phyloP scores from a whole-genome alignment of 2,797 vertebrate species.

The Myioborus melanocephalus region DNA sequence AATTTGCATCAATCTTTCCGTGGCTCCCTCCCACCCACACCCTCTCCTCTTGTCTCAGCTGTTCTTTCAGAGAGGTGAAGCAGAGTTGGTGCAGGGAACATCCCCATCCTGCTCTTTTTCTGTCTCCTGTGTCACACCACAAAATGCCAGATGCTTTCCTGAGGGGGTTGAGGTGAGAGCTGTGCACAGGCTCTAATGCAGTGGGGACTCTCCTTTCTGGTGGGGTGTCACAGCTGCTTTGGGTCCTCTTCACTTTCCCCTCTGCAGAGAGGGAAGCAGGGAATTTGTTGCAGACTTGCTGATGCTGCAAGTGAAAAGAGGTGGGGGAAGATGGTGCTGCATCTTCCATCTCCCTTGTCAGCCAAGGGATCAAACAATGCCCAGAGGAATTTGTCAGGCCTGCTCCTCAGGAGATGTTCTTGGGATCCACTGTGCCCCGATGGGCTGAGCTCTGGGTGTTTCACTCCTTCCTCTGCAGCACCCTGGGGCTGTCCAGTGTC shows the following conservation, averaged over 20 bases:
- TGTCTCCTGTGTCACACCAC: not conserved
- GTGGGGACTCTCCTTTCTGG: not conserved
- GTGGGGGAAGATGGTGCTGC: not conserved
- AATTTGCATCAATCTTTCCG: slow-evolving; percentile 78
- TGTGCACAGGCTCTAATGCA: not conserved
- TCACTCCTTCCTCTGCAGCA: not conserved
- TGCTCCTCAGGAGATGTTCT: not conserved
- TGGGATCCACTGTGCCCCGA: not conserved
- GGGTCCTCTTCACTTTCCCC: not conserved
- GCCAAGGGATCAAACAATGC: not conserved
- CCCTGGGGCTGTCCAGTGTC: not conserved
- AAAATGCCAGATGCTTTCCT: not conserved
- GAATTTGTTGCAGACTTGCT: not conserved
- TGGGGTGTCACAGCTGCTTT: not conserved
- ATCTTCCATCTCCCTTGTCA: not conserved
- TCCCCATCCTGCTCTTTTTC: not conserved
- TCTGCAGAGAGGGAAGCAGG: not conserved
- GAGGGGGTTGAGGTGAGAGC: not conserved
- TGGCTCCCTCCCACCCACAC: slow-evolving; percentile 69
- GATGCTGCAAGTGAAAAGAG: not conserved
- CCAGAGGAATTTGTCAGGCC: not conserved
- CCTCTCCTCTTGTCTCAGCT: slow-evolving; percentile 51
- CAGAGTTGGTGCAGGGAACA: not conserved
- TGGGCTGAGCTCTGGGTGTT: not conserved
- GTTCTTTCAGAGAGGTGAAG: slow-evolving; percentile 62